phyloP scores from a whole-genome alignment of 2,888 invertebrate genomes.

The Pristionchus entomophagus region DNA sequence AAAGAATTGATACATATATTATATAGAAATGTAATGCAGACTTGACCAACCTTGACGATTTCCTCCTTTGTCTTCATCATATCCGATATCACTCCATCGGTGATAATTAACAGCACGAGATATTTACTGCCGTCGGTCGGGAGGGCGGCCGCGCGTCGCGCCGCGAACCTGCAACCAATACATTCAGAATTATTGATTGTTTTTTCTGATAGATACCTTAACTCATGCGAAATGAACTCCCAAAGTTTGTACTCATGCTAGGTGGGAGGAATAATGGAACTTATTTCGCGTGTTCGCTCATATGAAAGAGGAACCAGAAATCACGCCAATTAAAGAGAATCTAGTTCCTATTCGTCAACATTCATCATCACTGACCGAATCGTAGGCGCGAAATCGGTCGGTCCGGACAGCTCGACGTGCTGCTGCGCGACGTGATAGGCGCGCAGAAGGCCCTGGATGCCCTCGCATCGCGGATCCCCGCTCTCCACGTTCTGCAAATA shows the following conservation, averaged over 20 bases:
- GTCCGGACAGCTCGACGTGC: conserved; percentile 79
- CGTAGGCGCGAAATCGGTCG: conserved; percentile 81
- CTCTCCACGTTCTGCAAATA: conserved; percentile 79
- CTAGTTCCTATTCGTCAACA: background rate
- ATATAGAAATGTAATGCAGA: no score
- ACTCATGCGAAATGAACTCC: no score
- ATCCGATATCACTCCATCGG: conserved; percentile 82
- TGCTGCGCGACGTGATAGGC: conserved; percentile 79
- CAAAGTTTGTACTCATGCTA: no score
- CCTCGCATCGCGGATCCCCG: conserved; percentile 79
- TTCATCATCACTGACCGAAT: conserved; percentile 78
- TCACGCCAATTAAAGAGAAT: no score
- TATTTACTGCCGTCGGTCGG: conserved; percentile 76
- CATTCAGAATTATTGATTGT: no score
- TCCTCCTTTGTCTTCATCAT: conserved; percentile 75
- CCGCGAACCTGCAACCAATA: conserved; percentile 57
- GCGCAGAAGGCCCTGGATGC: conserved; percentile 79
- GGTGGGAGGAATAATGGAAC: no score
- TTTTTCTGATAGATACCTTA: no score
- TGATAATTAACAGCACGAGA: conserved; percentile 81
- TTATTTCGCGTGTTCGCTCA: no score
- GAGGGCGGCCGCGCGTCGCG: conserved; percentile 59
- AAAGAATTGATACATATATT: no score
- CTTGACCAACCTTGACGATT: conserved; percentile 57
- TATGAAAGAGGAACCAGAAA: no score